Conservation (phyloP, 2,113 vertebrate species). For the Vicugna pacos region DNA sequence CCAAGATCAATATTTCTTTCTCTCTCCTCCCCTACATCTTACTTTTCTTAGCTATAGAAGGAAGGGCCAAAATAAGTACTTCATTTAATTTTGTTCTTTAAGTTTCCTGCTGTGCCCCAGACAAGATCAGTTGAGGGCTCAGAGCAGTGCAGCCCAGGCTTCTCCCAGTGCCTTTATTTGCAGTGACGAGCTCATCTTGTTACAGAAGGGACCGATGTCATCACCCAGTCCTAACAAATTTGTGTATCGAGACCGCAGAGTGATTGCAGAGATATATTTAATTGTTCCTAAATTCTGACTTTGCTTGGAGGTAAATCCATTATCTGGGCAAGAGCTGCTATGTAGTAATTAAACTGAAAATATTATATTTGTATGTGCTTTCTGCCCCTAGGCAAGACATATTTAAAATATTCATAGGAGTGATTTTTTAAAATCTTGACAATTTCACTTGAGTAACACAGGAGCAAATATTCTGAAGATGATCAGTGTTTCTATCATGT, state of each 20-base stretch:
- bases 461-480: not conserved
- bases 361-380: conserved; percentile 51
- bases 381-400: conserved; percentile 3
- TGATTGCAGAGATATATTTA: conserved; percentile 25
- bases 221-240: not conserved
- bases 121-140: not conserved
- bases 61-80: conserved; percentile 29
- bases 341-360: conserved; percentile 62
- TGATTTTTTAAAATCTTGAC: conserved; percentile 11
- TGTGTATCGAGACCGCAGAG: not conserved
- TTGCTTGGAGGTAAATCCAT: conserved; percentile 64
- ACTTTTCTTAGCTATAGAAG: conserved; percentile 66
- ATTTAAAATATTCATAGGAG: conserved; percentile 36
- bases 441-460: not conserved
- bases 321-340: conserved; percentile 8
- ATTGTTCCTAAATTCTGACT: conserved; percentile 48
- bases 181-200: not conserved
- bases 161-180: not conserved
- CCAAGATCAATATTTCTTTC: not conserved
- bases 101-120: conserved; percentile 16
- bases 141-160: not conserved
- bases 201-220: not conserved
- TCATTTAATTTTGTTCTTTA: conserved; percentile 58
- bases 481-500: not conserved
- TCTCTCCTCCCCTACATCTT: not conserved